phyloP scores from a whole-genome alignment of 2,797 vertebrate species.

The Spheniscus humboldti region DNA sequence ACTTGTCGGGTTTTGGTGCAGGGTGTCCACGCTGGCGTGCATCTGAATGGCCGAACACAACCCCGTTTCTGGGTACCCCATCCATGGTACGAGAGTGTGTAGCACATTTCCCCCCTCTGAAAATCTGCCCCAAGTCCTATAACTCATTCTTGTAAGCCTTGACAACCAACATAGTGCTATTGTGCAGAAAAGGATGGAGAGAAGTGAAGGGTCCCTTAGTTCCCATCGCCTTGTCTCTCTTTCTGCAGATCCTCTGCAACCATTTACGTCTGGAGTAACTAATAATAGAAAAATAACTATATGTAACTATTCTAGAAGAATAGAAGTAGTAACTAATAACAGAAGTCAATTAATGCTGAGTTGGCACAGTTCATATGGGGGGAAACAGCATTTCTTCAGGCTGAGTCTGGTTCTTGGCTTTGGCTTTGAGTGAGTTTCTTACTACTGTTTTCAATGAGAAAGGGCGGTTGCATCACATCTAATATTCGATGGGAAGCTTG shows the following conservation, averaged over 20 bases:
- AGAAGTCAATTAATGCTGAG: not conserved
- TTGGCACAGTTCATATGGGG: not conserved
- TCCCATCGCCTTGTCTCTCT: not conserved
- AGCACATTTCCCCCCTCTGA: not conserved
- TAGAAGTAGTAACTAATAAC: not conserved
- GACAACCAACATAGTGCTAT: not conserved
- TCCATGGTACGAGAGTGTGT: fast-evolving
- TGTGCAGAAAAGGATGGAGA: not conserved
- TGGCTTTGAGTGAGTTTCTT: not conserved
- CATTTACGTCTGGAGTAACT: not conserved
- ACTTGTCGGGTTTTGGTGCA: not conserved
- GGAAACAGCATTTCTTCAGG: not conserved
- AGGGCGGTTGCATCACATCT: not conserved
- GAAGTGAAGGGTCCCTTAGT: not conserved
- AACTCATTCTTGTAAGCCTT: not conserved
- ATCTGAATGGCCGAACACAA: not conserved
- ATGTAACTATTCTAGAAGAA: not conserved
- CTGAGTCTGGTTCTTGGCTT: not conserved
- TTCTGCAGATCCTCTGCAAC: not conserved
- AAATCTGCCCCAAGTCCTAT: not conserved
- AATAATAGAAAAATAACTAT: not conserved
- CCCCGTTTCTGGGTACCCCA: not conserved
- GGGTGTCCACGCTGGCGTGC: not conserved
- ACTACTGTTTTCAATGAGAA: not conserved
- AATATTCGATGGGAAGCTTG: not conserved